Conservation (phyloP, 1,140 invertebrate genomes). For the Drosophila nannoptera region DNA sequence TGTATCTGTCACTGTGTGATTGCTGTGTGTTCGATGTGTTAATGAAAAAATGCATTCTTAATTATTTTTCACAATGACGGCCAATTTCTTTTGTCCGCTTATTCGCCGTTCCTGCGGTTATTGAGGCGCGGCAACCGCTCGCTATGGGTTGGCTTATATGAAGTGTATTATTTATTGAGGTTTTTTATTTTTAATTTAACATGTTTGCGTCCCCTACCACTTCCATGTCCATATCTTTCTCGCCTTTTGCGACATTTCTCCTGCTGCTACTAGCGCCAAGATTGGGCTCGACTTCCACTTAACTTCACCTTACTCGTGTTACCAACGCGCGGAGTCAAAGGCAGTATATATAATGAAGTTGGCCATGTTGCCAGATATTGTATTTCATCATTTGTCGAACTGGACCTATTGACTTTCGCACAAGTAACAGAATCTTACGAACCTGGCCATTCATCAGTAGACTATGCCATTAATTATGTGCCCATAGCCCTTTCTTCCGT, state of each 20-base stretch:
- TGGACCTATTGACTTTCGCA: constrained; percentile 62
- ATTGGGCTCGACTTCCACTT: constrained; percentile 37
- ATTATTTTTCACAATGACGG: constrained; percentile 74
- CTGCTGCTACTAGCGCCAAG: constrained; percentile 26
- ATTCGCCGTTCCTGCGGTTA: constrained; percentile 13
- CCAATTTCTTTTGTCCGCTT: constrained; percentile 35
- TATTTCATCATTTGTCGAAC: constrained; percentile 67
- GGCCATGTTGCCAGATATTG: constrained; percentile 52
- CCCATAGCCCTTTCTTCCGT: neutral
- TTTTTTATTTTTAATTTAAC: constrained; percentile 37
- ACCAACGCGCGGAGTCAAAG: constrained; percentile 6
- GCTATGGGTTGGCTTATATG: constrained; percentile 61
- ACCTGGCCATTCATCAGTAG: constrained; percentile 66
- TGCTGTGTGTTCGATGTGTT: constrained; percentile 60
- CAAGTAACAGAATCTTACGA: constrained; percentile 28
- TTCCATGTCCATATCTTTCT: neutral
- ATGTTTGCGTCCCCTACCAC: neutral
- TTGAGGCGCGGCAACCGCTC: constrained; percentile 11
- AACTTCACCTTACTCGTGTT: constrained; percentile 38
- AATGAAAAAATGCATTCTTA: constrained; percentile 76
- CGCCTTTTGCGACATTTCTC: neutral
- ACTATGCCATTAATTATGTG: constrained; percentile 61
- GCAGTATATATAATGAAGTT: neutral
- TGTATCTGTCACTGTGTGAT: constrained; percentile 22
- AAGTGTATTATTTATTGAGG: constrained; percentile 69